A percentile compares a stretch with the other conserved stretches of the same genome.
Conservation (phyloP, 2,113 vertebrate genomes). For the Astatoreochromis straeleni region DNA sequence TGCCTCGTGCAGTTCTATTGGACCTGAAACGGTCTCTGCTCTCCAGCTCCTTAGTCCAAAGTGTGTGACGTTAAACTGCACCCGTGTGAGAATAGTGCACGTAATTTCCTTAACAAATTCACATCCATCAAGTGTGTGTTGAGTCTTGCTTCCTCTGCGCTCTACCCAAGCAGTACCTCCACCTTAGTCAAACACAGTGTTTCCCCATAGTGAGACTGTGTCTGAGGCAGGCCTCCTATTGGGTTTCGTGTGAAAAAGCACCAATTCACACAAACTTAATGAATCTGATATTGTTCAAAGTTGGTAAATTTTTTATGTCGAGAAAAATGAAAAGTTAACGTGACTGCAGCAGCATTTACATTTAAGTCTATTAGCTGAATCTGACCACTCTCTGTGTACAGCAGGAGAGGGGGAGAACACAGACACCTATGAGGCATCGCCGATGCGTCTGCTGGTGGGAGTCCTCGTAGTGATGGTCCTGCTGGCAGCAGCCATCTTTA, state of each 20-base stretch:
- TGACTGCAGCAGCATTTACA: background rate
- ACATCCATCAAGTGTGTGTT: background rate
- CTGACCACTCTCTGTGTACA: constrained; percentile 25
- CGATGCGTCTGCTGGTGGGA: constrained; percentile 78
- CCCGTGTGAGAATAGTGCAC: background rate
- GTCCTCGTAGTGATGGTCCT: constrained; percentile 79
- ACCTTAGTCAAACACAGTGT: background rate
- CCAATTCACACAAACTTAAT: background rate
- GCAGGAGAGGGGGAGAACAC: constrained; percentile 72
- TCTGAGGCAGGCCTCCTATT: background rate
- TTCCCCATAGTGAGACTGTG: background rate
- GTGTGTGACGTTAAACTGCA: background rate
- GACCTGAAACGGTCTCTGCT: background rate
- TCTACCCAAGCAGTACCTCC: background rate
- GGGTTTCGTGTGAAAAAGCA: background rate
- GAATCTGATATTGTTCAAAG: background rate
- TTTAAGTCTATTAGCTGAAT: background rate
- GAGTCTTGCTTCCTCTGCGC: background rate
- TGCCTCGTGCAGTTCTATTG: background rate
- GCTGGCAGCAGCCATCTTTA: constrained; percentile 77
- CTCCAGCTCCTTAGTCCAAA: background rate
- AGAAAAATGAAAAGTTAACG: background rate
- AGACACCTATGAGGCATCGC: constrained; percentile 69
- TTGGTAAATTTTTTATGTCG: background rate
- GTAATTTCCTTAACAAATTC: background rate